phyloP scores from a whole-genome alignment of 2,113 vertebrate species.

The Phocoena sinus region DNA sequence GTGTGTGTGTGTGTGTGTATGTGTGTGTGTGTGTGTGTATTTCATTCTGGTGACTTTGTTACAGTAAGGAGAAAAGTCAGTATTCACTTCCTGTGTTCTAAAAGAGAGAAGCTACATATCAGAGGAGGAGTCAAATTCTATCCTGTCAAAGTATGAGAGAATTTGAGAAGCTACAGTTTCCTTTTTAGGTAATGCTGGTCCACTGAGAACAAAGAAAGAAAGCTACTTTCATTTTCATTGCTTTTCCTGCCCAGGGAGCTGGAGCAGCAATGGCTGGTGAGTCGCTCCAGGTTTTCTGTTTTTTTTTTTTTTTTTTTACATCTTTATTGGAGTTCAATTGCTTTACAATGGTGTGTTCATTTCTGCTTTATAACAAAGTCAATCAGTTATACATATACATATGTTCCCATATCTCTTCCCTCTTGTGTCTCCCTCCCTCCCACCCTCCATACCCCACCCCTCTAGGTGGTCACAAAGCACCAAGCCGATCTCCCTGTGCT shows the following conservation, averaged over 20 bases:
- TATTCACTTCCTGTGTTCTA: background rate
- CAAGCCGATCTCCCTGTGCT: too few species aligned
- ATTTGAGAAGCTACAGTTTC: background rate
- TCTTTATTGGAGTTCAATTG: too few species aligned
- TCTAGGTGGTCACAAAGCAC: too few species aligned
- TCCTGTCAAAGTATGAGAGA: background rate
- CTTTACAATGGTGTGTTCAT: too few species aligned
- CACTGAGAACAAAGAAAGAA: background rate
- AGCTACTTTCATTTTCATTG: background rate
- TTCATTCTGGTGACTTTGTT: background rate
- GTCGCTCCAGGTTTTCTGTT: background rate
- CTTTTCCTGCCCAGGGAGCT: background rate
- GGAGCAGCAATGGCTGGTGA: background rate
- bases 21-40: background rate
- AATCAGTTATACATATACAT: too few species aligned
- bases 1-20: too few species aligned
- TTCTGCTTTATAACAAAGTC: too few species aligned
- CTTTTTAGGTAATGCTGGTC: fast-evolving
- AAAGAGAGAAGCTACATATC: background rate
- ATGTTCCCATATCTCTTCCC: too few species aligned
- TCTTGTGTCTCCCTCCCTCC: too few species aligned
- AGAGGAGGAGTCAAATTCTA: background rate
- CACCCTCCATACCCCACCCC: too few species aligned
- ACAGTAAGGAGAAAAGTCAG: background rate
- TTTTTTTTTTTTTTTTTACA: background rate